Base-by-base conservation (phyloP, 2,797 vertebrate species). In the Platalea minor region DNA sequence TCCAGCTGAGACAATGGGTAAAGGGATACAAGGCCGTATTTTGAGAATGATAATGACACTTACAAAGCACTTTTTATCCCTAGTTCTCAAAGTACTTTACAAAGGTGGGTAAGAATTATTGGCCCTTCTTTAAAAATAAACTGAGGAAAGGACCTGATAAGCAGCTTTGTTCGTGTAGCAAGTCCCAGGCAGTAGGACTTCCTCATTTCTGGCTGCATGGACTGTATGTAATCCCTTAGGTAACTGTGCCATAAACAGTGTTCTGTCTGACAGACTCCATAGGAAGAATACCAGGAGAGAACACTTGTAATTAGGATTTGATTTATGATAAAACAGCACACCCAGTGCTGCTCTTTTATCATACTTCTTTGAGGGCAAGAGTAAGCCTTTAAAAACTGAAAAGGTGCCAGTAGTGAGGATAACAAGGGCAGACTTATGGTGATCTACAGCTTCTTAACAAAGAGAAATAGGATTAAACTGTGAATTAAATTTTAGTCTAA, bases 251-350 rank as follows among this genome's bases (percentile, higher is more conserved):
- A 46, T 77, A 31, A 81, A 54, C 41, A 56, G 73, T 43, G 65
- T 51, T 75, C 45, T 88, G 59, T 65, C 61, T 72, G 70, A 31
- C 43, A 69, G 63, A 35, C 67, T 89, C 57, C 78, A 26, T 19
- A 43, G 70, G 80, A 95, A 19, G 70, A 87, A 68, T 74, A 87
- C 39, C 45, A 35, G 45, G 64, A 83, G 63, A 92, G 56, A 85
- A 39, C 50, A 57, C 35, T 61, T 78, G 33, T 72, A 75, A 77
- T 95, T 88, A 65, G 84, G 68, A 78, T 89, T 63, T 93, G 74
- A 82, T 87, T 93, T 85, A n/a, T 69, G 75, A 91, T 87, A 73
- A 85, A 87, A 63, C 56, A 91, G 45, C 76, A 77, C 76, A 63
- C 53, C 10, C 45, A 24, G 70, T 43, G 88, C 90, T 84, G 45